Base-by-base conservation (phyloP, 2,888 invertebrate genomes). In the Beris morrisii region DNA sequence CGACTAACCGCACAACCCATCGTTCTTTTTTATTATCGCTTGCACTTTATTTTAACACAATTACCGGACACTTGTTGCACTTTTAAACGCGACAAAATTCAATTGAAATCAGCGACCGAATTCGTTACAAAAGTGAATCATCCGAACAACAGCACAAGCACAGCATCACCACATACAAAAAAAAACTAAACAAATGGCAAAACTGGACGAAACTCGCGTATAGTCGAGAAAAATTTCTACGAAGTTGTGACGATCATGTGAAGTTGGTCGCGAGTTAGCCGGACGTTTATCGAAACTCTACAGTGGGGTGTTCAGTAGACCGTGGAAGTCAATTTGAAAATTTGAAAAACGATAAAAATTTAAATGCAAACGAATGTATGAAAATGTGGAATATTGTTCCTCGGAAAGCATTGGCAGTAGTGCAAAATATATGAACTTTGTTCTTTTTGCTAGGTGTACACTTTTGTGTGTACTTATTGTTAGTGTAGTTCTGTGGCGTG, bases 1-100 rank as follows among this genome's bases (percentile, higher is more conserved):
- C 88, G 87, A 85, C 91, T 91, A 73, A 91, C 87, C 74, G 91
- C 88, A 85, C 92, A 92, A 79, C 92, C 92, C 92, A 92, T 92
- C 76, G 70, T 74, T 13, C 31, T 38, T 46, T 43, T 38, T 52
- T 28, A 38, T 58, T 38, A 32, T 15, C n/a, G 9, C 31, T 43
- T 38, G 52, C 52, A 66, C 50, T 52, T n/a, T 52, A 58, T 48
- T 45, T 32, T 43, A 28, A 46, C 55, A 46, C 59, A 48, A 11
- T 48, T 66, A 44, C 15, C 66, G 64, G 63, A 70, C 72, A 73
- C 72, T 72, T 72, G 71, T 72, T 72, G 70, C 73, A 71, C 72
- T 69, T 53, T 48, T 57, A 56, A 66, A 65, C 58, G 44, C 11
- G 28, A 43, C 4, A 63, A 45, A 64, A 66, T 48, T 68, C 54